phyloP scores from a whole-genome alignment of 2,888 invertebrate genomes.

The Cataglyphis albicans region DNA sequence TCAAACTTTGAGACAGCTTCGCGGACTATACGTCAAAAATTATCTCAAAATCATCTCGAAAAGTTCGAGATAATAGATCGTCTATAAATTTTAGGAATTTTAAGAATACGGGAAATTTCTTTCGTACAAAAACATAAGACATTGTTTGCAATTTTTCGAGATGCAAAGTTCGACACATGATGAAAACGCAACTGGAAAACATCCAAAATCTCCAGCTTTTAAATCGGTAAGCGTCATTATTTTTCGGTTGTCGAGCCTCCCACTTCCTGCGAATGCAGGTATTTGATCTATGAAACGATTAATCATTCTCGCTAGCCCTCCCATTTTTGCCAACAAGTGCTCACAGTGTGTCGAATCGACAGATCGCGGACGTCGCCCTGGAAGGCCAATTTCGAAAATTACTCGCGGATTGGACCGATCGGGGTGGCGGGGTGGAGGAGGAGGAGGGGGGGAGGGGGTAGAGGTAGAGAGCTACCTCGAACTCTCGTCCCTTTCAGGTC shows the following conservation, averaged over 20 bases:
- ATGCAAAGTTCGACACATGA: not conserved
- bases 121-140: not conserved
- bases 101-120: not conserved
- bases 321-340: constrained; percentile 16
- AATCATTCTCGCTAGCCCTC: not conserved
- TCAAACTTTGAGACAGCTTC: not conserved
- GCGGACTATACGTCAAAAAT: not conserved
- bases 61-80: not conserved
- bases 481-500: constrained; percentile 58
- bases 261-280: not conserved
- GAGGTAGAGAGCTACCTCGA: constrained; percentile 9
- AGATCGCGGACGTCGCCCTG: constrained; percentile 38
- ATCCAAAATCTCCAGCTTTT: not conserved
- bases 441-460: not conserved
- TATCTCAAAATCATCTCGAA: not conserved
- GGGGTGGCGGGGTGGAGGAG: constrained; percentile 28
- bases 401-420: constrained; percentile 55
- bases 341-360: constrained; percentile 55
- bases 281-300: constrained; percentile 1
- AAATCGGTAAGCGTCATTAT: not conserved
- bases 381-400: constrained; percentile 72
- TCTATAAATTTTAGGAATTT: not conserved
- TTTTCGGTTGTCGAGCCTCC: not conserved
- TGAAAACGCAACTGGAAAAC: not conserved
- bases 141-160: not conserved